These are phyloP conservation scores for Norana najaformis DNA, from an alignment of 2,888 invertebrate genomes.

Conservation along the genomic window DNA sequence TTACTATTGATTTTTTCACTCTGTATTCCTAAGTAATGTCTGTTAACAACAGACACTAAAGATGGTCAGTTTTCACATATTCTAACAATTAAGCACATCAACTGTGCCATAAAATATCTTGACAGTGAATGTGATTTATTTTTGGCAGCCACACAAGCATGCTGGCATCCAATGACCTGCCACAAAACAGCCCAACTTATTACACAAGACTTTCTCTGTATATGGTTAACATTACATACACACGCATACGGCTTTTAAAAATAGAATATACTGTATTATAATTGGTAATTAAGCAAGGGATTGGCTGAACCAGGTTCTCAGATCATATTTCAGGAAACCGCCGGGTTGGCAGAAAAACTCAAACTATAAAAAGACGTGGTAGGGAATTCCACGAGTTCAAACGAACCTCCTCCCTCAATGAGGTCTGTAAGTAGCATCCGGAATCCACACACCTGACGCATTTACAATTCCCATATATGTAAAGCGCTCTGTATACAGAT, in stretches of 20 bases:
- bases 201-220: background rate
- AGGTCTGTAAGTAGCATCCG: too few species aligned
- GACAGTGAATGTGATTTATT: background rate
- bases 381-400: background rate
- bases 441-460: too few species aligned
- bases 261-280: background rate
- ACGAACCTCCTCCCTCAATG: background rate
- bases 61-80: too few species aligned
- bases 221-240: background rate
- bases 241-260: too few species aligned
- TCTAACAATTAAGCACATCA: too few species aligned
- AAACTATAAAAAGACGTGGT: background rate
- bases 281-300: background rate
- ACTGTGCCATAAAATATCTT: background rate
- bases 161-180: background rate
- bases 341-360: background rate
- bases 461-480: too few species aligned
- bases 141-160: background rate
- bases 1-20: background rate
- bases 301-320: background rate
- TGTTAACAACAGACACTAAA: background rate
- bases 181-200: background rate
- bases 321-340: background rate
- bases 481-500: background rate
- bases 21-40: background rate